phyloP scores from a whole-genome alignment of 2,113 vertebrate genomes.

The Chionis minor region DNA sequence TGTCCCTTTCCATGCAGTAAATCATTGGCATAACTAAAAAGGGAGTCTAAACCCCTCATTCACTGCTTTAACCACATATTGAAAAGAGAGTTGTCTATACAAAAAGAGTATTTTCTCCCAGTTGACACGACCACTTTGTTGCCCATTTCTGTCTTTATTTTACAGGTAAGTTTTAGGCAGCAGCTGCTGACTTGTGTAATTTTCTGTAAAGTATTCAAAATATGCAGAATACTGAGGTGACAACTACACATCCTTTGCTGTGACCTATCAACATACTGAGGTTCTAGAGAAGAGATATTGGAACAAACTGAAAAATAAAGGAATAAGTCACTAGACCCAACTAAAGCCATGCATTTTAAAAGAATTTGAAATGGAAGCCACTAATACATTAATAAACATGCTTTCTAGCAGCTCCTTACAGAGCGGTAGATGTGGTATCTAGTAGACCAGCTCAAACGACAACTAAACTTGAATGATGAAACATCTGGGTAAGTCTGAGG shows the following conservation, averaged over 20 bases:
- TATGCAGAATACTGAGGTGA: background rate
- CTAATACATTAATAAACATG: background rate
- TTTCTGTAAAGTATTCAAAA: background rate
- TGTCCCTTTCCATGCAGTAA: background rate
- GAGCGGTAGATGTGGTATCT: background rate
- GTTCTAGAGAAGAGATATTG: background rate
- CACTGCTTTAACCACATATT: background rate
- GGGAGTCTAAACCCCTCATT: background rate
- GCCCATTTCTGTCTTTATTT: background rate
- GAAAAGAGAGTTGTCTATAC: fast-evolving
- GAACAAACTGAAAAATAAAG: background rate
- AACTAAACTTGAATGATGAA: background rate
- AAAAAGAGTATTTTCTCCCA: background rate
- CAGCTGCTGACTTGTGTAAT: background rate
- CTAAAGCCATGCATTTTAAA: background rate
- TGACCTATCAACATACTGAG: background rate
- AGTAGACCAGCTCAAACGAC: background rate
- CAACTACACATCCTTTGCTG: background rate
- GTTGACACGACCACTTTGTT: background rate
- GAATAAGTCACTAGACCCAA: background rate
- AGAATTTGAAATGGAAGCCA: background rate
- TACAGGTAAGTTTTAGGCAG: background rate
- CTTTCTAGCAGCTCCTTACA: background rate
- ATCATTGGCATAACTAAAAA: background rate
- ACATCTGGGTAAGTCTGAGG: background rate